Evolutionary conservation across 2,888 invertebrate genomes (phyloP), one percentile per base, ranked within the genome.

Genomic region (Tenthredo distinguenda): DNA sequence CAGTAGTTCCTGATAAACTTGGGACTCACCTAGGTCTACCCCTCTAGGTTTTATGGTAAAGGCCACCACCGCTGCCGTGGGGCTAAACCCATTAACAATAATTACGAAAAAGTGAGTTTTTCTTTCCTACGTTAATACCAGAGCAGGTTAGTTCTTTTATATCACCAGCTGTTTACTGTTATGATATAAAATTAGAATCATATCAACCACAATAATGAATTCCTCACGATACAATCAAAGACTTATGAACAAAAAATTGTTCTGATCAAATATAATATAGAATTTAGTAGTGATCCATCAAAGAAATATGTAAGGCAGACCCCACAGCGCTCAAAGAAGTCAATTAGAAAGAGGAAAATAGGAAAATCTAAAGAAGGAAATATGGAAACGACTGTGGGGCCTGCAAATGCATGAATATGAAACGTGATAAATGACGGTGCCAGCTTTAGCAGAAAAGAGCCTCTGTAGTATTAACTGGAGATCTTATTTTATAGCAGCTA

Each of bases 1-100:
- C 90, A 93, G 93, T 90, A 93, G 93, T 91, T 93, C 93, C 87
- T 93, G 93, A 92, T 93, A 93, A 90, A 93, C 92, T 91, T 92
- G 91, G 87, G 93, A 92, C 87, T 93, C 93, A 91, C 91, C 93
- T 91, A 91, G 90, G 90, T 93, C 93, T 91, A 90, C 90, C 88
- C 89, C 91, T 90, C 92, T 93, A 91, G 93, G 92, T 90, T 92
- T 93, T 90, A 93, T 93, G 90, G 93, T 92, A 92, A 93, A 93
- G 87, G 91, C 91, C 91, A 92, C 92, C 90, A 92, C 91, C 89
- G 91, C 91, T 89, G 90, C 90, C 89, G 91, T 91, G 90, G 93
- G 90, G 90, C 93, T 93, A 92, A 91, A 93, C 86, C 88, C 88
- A 90, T 90, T 87, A 88, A 90, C 79, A 91, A 81, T 89, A 87